Evolutionary conservation across 2,113 vertebrate species (phyloP).

Genomic region (Odontophorus gujanensis): DNA sequence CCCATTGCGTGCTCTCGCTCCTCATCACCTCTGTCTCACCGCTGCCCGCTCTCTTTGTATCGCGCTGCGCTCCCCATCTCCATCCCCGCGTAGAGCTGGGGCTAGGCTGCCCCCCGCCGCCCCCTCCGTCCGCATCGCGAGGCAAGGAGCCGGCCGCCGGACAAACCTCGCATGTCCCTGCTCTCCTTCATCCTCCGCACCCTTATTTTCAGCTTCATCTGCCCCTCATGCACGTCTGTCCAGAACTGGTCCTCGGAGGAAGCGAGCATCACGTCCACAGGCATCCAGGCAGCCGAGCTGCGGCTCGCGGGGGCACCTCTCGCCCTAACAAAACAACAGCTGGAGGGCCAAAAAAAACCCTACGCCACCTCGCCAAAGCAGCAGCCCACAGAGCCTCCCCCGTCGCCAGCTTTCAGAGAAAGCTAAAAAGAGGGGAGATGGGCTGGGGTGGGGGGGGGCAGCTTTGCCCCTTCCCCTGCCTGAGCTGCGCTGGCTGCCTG

Average conservation of each 20-base stretch:
- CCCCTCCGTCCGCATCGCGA: constrained; percentile 3
- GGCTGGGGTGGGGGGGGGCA: constrained; percentile 41
- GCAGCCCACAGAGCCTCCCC: background rate
- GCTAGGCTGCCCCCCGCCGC: background rate
- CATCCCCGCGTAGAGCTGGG: background rate
- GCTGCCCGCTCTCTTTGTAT: background rate
- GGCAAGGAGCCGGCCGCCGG: constrained; percentile 34
- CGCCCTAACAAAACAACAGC: constrained; percentile 44
- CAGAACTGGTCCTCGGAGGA: constrained; percentile 86
- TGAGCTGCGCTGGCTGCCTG: constrained; percentile 47
- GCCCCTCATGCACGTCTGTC: constrained; percentile 83
- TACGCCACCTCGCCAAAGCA: background rate
- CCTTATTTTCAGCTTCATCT: constrained; percentile 93
- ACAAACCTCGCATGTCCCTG: constrained; percentile 89
- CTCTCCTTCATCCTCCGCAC: constrained; percentile 90
- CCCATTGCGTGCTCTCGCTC: background rate
- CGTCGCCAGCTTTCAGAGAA: constrained; percentile 32
- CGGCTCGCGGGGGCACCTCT: constrained; percentile 34
- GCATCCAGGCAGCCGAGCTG: constrained; percentile 78
- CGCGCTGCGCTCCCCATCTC: background rate
- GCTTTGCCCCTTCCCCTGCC: background rate
- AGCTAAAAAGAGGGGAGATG: background rate
- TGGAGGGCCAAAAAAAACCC: background rate
- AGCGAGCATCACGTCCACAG: constrained; percentile 86
- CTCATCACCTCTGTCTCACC: background rate